These are phyloP conservation scores for Acleris holmiana DNA, from an alignment of 2,888 invertebrate species.

Conservation along the genomic window DNA sequence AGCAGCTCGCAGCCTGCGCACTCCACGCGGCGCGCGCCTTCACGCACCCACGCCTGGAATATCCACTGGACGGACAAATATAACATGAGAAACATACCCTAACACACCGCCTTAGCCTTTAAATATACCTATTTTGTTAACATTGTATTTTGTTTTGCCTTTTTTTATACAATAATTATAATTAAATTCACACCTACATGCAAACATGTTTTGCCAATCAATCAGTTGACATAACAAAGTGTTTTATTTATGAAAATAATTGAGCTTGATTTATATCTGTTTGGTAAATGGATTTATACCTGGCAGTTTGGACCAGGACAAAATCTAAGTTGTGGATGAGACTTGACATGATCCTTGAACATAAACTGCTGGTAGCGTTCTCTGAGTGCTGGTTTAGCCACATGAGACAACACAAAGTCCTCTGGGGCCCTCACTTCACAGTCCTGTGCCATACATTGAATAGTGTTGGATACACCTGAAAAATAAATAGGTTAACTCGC, in stretches of 20 bases:
- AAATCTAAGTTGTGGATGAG: slow-evolving; percentile 95
- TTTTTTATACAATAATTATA: too few relatives aligned
- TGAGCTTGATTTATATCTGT: background rate
- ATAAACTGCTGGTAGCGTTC: slow-evolving; percentile 98
- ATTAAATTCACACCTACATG: too few relatives aligned
- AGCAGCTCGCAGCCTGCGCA: slow-evolving; percentile 95
- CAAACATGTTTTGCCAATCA: too few relatives aligned
- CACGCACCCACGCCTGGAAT: slow-evolving; percentile 93
- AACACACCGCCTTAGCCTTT: too few relatives aligned
- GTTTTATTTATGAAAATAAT: too few relatives aligned
- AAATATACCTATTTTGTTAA: too few relatives aligned
- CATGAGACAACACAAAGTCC: slow-evolving; percentile 95
- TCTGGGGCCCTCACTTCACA: slow-evolving; percentile 98
- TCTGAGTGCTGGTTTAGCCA: slow-evolving; percentile 91
- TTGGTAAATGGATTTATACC: too few relatives aligned
- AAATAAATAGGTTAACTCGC: slow-evolving; percentile 24
- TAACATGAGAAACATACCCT: background rate
- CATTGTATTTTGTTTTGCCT: too few relatives aligned
- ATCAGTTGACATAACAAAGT: too few relatives aligned
- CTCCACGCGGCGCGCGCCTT: slow-evolving; percentile 88
- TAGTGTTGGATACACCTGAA: slow-evolving; percentile 90
- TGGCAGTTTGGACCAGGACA: slow-evolving; percentile 99
- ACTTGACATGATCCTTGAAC: slow-evolving; percentile 97
- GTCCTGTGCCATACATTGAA: slow-evolving; percentile 98
- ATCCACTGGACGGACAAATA: slow-evolving; percentile 82